Percentiles rank a stretch among this genome's conserved stretches.
Conservation (phyloP, 2,113 vertebrate species). For the Tychaedon coryphoeus region DNA sequence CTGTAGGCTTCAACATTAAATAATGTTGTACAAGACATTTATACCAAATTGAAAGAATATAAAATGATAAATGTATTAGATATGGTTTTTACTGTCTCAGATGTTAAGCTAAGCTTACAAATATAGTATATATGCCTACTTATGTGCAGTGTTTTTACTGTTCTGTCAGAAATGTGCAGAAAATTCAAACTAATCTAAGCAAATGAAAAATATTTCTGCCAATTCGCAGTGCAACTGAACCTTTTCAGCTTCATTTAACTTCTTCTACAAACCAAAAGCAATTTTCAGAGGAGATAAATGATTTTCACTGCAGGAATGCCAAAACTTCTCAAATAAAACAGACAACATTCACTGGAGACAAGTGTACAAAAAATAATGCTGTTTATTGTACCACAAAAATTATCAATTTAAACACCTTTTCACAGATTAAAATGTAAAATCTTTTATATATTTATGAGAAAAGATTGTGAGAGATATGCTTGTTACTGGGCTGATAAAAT, state of each 20-base stretch:
- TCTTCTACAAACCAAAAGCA: constrained; percentile 7
- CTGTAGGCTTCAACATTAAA: background rate
- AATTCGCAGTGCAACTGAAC: background rate
- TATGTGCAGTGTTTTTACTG: background rate
- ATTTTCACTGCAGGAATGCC: background rate
- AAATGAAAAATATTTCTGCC: constrained; percentile 16
- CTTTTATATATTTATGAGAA: background rate
- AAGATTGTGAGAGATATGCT: background rate
- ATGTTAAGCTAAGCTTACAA: background rate
- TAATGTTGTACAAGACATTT: background rate
- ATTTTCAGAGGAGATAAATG: background rate
- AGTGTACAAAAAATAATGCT: background rate
- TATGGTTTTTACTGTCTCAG: background rate
- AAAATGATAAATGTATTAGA: background rate
- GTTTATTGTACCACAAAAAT: background rate
- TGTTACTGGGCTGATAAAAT: background rate
- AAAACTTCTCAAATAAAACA: background rate
- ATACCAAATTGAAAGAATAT: background rate
- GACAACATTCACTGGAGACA: background rate
- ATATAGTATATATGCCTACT: background rate
- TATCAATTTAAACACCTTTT: background rate
- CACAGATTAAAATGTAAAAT: background rate
- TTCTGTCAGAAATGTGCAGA: background rate
- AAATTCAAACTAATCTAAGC: background rate
- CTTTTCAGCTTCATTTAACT: constrained; percentile 33